Conservation (phyloP, 2,113 vertebrate genomes). For the Sapajus apella region DNA sequence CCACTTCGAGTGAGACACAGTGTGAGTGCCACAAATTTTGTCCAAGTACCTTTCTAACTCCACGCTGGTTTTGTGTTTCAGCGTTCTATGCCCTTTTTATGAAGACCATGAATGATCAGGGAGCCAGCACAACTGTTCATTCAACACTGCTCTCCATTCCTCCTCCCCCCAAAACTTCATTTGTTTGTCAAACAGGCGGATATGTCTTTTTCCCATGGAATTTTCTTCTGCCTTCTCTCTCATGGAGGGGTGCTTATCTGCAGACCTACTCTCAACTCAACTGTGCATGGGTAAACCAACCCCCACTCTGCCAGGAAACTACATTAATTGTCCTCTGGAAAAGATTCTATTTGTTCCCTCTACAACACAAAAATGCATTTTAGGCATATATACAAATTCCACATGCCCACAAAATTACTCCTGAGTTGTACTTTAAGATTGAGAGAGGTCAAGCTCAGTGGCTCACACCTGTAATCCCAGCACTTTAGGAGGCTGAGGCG, state of each 20-base stretch:
- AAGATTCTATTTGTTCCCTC: not conserved
- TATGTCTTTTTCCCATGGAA: not conserved
- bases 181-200: not conserved
- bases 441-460: not conserved
- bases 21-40: not conserved
- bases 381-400: not conserved
- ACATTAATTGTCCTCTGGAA: not conserved
- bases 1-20: not conserved
- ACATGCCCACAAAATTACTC: not conserved
- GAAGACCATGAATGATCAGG: not conserved
- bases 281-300: not conserved
- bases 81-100: not conserved
- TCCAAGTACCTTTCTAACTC: not conserved
- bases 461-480: too few species aligned
- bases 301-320: not conserved
- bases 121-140: not conserved
- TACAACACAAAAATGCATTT: not conserved
- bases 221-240: conserved; percentile 1
- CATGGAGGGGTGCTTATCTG: not conserved
- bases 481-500: too few species aligned
- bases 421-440: not conserved
- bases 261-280: not conserved
- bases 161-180: not conserved
- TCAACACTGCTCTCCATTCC: not conserved
- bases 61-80: not conserved